Base-by-base conservation (phyloP, 2,113 vertebrate genomes). In the Arothron firmamentum region DNA sequence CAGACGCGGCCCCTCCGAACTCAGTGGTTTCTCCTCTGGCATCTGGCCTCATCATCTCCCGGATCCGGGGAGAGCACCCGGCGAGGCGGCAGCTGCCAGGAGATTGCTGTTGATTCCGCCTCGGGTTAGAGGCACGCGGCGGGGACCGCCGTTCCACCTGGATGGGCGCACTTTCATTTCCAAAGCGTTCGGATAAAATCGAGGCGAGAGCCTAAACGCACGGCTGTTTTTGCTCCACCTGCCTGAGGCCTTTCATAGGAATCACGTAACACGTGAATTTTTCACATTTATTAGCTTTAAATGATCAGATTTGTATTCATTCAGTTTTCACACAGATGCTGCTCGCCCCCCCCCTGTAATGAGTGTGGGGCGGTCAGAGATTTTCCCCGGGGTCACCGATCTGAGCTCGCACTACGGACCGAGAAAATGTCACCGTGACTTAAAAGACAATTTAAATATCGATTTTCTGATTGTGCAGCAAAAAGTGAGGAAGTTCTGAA, bases 21-120 rank as follows among this genome's bases (percentile, higher is more conserved):
- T 17, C n/a, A n/a, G 15, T 17, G 25, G 34, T 69, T 12, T 52
- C 9, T 42, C 64, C 23, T 59, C 56, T 68, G 52, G 52, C 62
- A 61, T 70, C 59, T 62, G 54, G 25, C 60, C 28, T 59, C n/a
- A 2, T 59, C 67, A 52, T 51, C 38, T 34, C 15, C 34, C 48
- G 19, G 57, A 46, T 49, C 52, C 62, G 48, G 45, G n/a, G 52
- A 46, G 52, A 63, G 61, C 17, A 0, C 34, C 52, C 48, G 50
- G 28, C 49, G 7, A 55, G 45, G 55, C 17, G 64, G 59, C 65
- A 78, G 61, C 69, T 55, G 76, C 53, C 4, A 63, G 59, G 60
- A 63, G 43, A 59, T 56, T 56, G 7, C 14, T 54, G 72, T 63
- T 64, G 34, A 65, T 54, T 74, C 54, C 20, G 21, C 59, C 50